Conservation (phyloP, 2,797 vertebrate species). For the Molossus molossus region DNA sequence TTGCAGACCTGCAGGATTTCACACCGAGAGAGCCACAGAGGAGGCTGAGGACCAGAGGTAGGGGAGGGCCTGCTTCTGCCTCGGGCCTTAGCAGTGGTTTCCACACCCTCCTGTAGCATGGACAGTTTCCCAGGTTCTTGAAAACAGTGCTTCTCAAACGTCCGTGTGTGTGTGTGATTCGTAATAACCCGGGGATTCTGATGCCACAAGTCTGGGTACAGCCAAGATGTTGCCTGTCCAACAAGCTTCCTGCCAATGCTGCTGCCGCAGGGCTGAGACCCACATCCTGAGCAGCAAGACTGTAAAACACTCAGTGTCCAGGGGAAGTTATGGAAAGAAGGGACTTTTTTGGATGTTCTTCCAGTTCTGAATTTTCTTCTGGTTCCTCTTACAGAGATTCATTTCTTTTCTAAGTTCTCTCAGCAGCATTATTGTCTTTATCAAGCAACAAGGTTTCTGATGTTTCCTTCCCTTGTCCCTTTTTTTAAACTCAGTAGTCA, state of each 20-base stretch:
- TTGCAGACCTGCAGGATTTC: background rate
- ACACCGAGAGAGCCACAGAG: background rate
- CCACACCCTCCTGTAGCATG: too few relatives aligned
- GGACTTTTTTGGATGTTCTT: background rate
- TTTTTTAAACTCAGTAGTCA: background rate
- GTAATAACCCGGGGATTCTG: background rate
- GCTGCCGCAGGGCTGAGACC: background rate
- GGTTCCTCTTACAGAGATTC: background rate
- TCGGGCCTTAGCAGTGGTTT: background rate
- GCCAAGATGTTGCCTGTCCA: background rate
- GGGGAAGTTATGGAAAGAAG: background rate
- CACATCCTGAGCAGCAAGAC: background rate
- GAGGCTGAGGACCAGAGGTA: background rate
- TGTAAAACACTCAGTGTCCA: background rate
- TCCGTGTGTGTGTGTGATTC: background rate
- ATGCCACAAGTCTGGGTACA: background rate
- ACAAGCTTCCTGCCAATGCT: background rate
- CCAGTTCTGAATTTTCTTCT: background rate
- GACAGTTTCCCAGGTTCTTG: background rate
- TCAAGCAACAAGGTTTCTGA: background rate
- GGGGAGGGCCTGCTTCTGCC: accelerated
- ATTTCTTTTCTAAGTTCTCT: constrained; percentile 5
- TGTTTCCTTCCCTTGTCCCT: background rate
- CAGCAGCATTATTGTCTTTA: background rate
- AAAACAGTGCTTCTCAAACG: background rate